Evolutionary conservation across 2,888 invertebrate species (phyloP).

Genomic region (Shargacucullia verbasci): DNA sequence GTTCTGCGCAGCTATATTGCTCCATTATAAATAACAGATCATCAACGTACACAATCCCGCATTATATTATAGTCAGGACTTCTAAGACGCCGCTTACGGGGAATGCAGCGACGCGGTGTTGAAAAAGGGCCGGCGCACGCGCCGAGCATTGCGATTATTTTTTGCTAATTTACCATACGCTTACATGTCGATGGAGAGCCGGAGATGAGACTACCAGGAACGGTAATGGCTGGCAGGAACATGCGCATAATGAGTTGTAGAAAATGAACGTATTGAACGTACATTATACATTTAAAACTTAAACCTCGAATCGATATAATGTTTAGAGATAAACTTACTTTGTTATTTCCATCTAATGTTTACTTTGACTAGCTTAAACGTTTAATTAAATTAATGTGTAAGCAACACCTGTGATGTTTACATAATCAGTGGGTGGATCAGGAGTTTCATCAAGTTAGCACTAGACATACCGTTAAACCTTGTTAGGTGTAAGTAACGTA

Average conservation of each 20-base stretch:
- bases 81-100: conserved; percentile 53
- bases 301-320: conserved; percentile 1
- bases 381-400: conserved; percentile 13
- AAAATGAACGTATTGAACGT: conserved; percentile 6
- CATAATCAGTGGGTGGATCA: conserved; percentile 15
- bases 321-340: not conserved
- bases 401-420: conserved; percentile 23
- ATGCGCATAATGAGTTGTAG: conserved; percentile 22
- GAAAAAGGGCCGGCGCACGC: conserved; percentile 56
- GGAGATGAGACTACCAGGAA: conserved; percentile 58
- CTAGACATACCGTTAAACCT: no score
- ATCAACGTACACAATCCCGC: conserved; percentile 37
- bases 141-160: conserved; percentile 71
- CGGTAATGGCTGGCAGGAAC: conserved; percentile 44
- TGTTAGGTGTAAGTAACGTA: no score
- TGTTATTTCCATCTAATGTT: not conserved
- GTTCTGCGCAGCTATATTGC: conserved; percentile 15
- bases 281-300: not conserved
- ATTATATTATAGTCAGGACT: conserved; percentile 41
- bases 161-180: conserved; percentile 82
- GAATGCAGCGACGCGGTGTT: conserved; percentile 53
- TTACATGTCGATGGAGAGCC: conserved; percentile 65
- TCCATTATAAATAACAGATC: conserved; percentile 33
- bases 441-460: conserved; percentile 1
- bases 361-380: not conserved